These are phyloP conservation scores for Acyrthosiphon pisum DNA, from an alignment of 1,140 invertebrate genomes.

Conservation along the genomic window DNA sequence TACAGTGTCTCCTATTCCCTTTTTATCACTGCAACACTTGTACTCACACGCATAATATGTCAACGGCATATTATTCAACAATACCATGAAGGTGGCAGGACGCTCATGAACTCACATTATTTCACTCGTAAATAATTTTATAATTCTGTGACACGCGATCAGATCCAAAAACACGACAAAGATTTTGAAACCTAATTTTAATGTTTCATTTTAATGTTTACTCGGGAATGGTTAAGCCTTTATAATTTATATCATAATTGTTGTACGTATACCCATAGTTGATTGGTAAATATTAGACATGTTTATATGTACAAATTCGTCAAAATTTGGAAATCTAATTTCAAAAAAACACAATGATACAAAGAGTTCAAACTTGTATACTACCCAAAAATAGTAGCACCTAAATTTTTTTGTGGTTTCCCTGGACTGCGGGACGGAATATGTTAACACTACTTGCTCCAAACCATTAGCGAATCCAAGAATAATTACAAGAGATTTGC, in stretches of 20 bases:
- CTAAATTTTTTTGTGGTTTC: background rate
- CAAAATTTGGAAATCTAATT: background rate
- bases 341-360: background rate
- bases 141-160: background rate
- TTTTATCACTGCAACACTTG: background rate
- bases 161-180: background rate
- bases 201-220: background rate
- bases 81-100: background rate
- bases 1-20: background rate
- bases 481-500: background rate
- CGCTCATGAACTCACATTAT: background rate
- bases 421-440: too few relatives aligned
- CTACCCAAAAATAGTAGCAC: too few relatives aligned
- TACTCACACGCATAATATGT: background rate
- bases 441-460: too few relatives aligned
- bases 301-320: background rate
- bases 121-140: background rate
- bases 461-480: too few relatives aligned
- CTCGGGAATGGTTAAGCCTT: background rate
- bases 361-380: background rate
- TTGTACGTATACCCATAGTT: too few relatives aligned
- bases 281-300: too few relatives aligned
- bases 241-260: background rate
- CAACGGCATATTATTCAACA: background rate
- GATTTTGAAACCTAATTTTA: background rate